These are phyloP conservation scores for Thunnus thynnus DNA, from an alignment of 2,113 vertebrate species.

Conservation along the genomic window DNA sequence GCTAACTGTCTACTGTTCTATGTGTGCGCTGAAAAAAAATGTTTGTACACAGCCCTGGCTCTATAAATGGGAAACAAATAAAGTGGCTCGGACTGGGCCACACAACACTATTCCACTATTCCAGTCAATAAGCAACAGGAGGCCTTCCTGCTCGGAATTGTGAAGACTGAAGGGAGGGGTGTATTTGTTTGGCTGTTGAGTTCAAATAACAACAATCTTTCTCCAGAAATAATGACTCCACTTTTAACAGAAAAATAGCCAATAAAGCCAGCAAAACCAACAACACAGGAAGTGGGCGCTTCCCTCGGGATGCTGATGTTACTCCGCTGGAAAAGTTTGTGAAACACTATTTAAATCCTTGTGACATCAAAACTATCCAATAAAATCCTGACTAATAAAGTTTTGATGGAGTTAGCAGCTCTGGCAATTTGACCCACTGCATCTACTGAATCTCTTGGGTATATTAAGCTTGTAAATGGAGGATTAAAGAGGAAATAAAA, in stretches of 20 bases:
- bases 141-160: too few species aligned
- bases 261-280: background rate
- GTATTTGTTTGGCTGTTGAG: too few species aligned
- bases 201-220: too few species aligned
- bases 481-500: background rate
- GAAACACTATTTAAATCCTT: conserved; percentile 5
- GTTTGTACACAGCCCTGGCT: too few species aligned
- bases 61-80: too few species aligned
- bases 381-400: conserved; percentile 2
- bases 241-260: background rate
- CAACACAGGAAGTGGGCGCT: background rate
- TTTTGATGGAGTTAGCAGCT: background rate
- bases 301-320: conserved; percentile 4
- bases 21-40: too few species aligned
- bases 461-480: background rate
- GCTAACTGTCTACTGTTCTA: too few species aligned
- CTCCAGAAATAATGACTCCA: too few species aligned
- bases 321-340: conserved; percentile 5
- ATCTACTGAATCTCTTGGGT: background rate
- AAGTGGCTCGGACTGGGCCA: too few species aligned
- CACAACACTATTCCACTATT: too few species aligned
- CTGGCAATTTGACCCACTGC: background rate
- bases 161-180: too few species aligned
- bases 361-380: background rate
- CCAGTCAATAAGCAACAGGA: too few species aligned